phyloP scores from a whole-genome alignment of 1,140 invertebrate species.

The Drosophila erecta region DNA sequence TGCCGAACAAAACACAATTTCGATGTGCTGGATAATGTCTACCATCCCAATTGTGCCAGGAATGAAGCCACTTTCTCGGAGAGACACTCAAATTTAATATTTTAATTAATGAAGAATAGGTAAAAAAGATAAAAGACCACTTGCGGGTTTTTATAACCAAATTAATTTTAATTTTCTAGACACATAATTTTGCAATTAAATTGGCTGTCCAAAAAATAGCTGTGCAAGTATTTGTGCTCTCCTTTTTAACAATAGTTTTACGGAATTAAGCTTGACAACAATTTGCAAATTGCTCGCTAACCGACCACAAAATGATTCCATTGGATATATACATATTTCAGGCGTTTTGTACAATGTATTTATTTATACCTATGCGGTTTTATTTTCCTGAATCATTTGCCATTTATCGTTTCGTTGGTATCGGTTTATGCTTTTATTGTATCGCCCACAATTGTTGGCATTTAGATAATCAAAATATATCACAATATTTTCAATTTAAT shows the following conservation, averaged over 20 bases:
- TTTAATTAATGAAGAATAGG: not conserved
- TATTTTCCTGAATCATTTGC: slow-evolving; percentile 8
- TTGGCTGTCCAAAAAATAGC: not conserved
- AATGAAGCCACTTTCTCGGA: not conserved
- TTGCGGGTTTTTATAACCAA: not conserved
- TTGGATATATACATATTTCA: slow-evolving; percentile 38
- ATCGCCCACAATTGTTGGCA: slow-evolving; percentile 36
- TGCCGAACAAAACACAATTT: no score
- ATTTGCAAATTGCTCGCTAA: slow-evolving; percentile 64
- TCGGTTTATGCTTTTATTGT: slow-evolving; percentile 27
- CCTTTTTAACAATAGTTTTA: slow-evolving; percentile 26
- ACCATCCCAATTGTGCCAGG: no score
- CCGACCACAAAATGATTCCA: slow-evolving; percentile 40
- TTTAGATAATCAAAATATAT: slow-evolving; percentile 58
- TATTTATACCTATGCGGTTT: slow-evolving; percentile 40
- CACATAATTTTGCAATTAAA: not conserved
- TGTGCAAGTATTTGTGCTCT: not conserved
- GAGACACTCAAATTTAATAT: not conserved
- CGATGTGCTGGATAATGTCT: no score
- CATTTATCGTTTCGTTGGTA: slow-evolving; percentile 43
- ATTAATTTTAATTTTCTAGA: not conserved
- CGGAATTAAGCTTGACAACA: slow-evolving; percentile 67
- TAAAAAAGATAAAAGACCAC: not conserved
- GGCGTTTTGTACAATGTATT: slow-evolving; percentile 41
- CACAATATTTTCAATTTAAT: slow-evolving; percentile 66